A percentile compares a stretch with the other conserved stretches of the same genome.
Conservation (phyloP, 2,888 invertebrate genomes). For the Andrena minutula region DNA sequence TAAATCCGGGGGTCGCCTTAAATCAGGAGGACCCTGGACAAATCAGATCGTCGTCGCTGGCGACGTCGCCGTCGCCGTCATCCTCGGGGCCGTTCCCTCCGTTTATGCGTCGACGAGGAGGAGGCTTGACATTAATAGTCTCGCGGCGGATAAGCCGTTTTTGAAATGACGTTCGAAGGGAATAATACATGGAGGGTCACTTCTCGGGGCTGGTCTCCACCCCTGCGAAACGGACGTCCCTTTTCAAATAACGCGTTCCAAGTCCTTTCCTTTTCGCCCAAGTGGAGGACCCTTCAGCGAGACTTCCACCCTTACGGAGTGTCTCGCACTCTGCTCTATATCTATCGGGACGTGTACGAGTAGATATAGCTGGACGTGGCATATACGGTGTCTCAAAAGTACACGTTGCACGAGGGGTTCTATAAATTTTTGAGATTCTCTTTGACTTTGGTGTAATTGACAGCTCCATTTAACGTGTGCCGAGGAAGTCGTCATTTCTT, state of each 20-base stretch:
- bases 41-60: constrained; percentile 58
- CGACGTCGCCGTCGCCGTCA: constrained; percentile 41
- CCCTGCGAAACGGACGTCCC: constrained; percentile 65
- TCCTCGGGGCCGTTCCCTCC: constrained; percentile 60
- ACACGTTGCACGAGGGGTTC: neutral
- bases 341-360: constrained; percentile 31
- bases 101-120: constrained; percentile 70
- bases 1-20: constrained; percentile 57
- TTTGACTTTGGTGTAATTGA: no score
- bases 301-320: constrained; percentile 67
- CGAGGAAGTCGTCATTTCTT: no score
- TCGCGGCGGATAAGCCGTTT: constrained; percentile 75
- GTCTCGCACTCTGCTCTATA: constrained; percentile 55
- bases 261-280: constrained; percentile 74
- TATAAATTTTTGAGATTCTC: no score
- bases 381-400: constrained; percentile 29
- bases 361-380: constrained; percentile 19
- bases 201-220: constrained; percentile 60
- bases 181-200: constrained; percentile 77
- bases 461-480: no score
- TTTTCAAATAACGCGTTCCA: constrained; percentile 72
- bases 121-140: constrained; percentile 73
- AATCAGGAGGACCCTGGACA: constrained; percentile 65
- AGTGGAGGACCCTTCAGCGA: constrained; percentile 72
- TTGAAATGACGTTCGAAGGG: constrained; percentile 75